Evolutionary conservation across 2,113 vertebrate genomes (phyloP), one percentile per base, ranked within the genome.

Genomic region (Pseudorhombus dupliciocellatus): DNA sequence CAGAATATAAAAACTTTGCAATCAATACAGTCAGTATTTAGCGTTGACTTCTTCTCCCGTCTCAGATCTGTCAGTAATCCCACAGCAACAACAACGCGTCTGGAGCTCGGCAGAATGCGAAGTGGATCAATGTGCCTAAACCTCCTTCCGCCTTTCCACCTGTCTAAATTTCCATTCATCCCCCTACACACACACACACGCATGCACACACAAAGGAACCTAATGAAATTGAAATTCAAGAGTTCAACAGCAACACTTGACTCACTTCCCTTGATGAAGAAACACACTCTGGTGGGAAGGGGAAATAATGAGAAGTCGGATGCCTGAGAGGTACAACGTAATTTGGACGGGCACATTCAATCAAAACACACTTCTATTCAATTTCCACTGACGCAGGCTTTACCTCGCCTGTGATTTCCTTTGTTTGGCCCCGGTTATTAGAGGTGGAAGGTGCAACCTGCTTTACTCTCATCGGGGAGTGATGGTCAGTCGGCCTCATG

Each of bases 321-420:
- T 85, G 80, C 87, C 82, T 79, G 83, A 90, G 79, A 86, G 88
- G 72, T 78, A 80, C 65, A 53, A 57, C 66, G 24, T 93, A 91
- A 92, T 91, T 92, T 80, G 75, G 81, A 91, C 61, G 67, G 90
- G 82, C 90, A 85, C 83, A 80, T 91, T 91, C 90, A 91, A 91
- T 93, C 91, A 92, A 91, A 92, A 85, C 82, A 80, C 66, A 70
- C 78, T 87, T 69, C 86, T 62, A 60, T 92, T 89, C 88, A 90
- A 89, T 93, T 91, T 83, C 68, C 73, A 51, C 62, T 77, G 66
- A 66, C 63, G 55, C 52, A 55, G 65, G 68, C 58, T 57, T 11
- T 59, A 68, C 44, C 66, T 75, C 34, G n/a, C 63, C 63, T 62
- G 77, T 83, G 84, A 92, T 92, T 90, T 87, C 44, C 24, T 77